phyloP scores from a whole-genome alignment of 2,113 vertebrate species.

The Lathamus discolor region DNA sequence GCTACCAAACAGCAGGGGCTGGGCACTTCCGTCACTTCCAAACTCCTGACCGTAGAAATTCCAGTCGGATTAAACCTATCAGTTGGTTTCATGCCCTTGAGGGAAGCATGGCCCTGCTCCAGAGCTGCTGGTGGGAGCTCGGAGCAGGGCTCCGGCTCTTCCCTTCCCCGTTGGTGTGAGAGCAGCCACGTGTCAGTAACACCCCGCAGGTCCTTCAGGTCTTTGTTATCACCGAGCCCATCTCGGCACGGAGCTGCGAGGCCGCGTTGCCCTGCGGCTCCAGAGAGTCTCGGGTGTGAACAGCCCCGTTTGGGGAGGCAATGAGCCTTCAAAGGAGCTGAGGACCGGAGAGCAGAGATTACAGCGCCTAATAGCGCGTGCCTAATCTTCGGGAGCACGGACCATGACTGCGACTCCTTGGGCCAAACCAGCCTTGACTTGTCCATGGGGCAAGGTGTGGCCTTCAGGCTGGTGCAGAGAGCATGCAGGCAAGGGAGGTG shows the following conservation, averaged over 20 bases:
- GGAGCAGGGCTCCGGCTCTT: not conserved
- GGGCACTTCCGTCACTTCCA: not conserved
- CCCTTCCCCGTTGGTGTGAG: not conserved
- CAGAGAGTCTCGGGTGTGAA: not conserved
- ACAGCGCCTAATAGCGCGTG: not conserved
- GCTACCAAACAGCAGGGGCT: not conserved
- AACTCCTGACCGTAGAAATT: not conserved
- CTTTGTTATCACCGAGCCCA: not conserved
- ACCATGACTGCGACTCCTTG: not conserved
- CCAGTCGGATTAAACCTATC: not conserved
- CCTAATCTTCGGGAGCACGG: not conserved
- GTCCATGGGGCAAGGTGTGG: not conserved
- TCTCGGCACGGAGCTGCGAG: not conserved
- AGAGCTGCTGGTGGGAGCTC: not conserved
- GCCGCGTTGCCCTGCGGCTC: not conserved
- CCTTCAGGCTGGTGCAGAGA: not conserved
- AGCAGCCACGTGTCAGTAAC: not conserved
- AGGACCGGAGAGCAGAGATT: not conserved
- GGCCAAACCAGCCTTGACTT: not conserved
- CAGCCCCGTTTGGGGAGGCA: not conserved
- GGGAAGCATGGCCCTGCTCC: rapidly evolving
- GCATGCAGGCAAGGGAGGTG: not conserved
- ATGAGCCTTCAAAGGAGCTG: not conserved
- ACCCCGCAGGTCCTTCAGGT: not conserved
- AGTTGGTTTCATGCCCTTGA: not conserved